Evolutionary conservation across 2,888 invertebrate species (phyloP).

Genomic region (Omphaloscelis lunosa): DNA sequence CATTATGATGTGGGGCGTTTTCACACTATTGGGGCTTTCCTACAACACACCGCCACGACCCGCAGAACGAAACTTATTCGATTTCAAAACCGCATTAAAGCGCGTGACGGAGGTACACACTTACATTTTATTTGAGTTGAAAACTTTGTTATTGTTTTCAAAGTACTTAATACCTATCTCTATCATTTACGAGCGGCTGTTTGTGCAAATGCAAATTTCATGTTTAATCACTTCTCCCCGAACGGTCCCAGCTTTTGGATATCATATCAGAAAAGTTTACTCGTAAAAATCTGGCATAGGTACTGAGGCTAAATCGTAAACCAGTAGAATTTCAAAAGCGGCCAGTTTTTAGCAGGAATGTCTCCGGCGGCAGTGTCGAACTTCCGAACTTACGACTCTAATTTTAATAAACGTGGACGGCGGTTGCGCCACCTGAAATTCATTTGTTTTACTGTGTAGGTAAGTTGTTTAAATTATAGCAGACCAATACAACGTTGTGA

Average conservation of each 20-base stretch:
- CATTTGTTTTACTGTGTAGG: constrained; percentile 75
- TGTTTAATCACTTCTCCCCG: constrained; percentile 78
- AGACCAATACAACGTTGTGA: constrained; percentile 66
- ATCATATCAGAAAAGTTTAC: constrained; percentile 83
- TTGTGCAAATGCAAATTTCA: constrained; percentile 80
- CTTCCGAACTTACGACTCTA: constrained; percentile 78
- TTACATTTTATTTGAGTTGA: constrained; percentile 67
- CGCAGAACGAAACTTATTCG: constrained; percentile 60
- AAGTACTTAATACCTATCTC: constrained; percentile 71
- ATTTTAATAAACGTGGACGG: constrained; percentile 83
- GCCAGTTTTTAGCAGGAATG: constrained; percentile 77
- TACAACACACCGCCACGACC: constrained; percentile 33
- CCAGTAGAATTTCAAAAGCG: constrained; percentile 75
- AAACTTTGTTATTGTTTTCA: constrained; percentile 71
- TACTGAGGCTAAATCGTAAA: constrained; percentile 80
- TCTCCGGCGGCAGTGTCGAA: constrained; percentile 77
- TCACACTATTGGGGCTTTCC: constrained; percentile 46
- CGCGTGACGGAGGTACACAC: constrained; percentile 57
- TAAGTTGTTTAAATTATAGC: constrained; percentile 75
- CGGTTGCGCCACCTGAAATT: constrained; percentile 70
- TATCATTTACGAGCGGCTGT: constrained; percentile 73
- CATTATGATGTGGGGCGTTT: constrained; percentile 52
- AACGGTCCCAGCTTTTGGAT: constrained; percentile 72
- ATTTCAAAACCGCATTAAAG: constrained; percentile 58
- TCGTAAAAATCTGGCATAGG: constrained; percentile 81